Base-by-base conservation (phyloP, 1,140 invertebrate species). In the Cyclargus thomasi region DNA sequence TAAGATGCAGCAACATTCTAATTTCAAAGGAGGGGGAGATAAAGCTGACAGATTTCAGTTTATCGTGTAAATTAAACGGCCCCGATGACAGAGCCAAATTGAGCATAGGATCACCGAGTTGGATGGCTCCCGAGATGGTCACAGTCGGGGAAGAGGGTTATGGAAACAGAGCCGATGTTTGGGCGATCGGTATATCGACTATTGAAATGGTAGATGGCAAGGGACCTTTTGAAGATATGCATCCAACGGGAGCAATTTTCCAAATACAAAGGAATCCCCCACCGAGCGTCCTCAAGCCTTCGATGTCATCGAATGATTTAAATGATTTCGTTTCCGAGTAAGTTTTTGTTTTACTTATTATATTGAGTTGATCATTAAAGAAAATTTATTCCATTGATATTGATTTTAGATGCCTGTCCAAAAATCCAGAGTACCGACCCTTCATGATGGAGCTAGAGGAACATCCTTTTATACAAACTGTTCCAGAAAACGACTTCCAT, bases 141-240 rank as follows among this genome's bases (percentile, higher is more conserved):
- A 74, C 76, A 0, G 68, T 74, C 29, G 75, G 73, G 21, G 82
- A 80, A 29, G 77, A 80, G 77, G 53, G 92, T 16, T 96, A 97
- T 85, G 94, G 95, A 63, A 93, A 93, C 78, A 93, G 95, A 18
- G 93, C 93, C 29, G 97, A 98, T 86, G 95, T 98, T n/a, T 98
- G 97, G 97, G 95, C 96, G 2, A 77, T 98, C 55, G 97, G 98
- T 11, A 97, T 98, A 57, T 97, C 96, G 0, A 96, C 97, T 0
- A 97, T 98, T 76, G 97, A 99, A 90, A 85, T 99, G 70, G 97
- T 94, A 1, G 97, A 98, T 81, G 96, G 96, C 0, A 95, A 95
- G 78, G 95, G 97, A 0, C 97, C 97, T 0, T 95, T 95, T 71
- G 92, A 95, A 67, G 94, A 96, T 68, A 96, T 97, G 93, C 96